Evolutionary conservation across 2,888 invertebrate genomes (phyloP).

Genomic region (Ferrisia virgata): DNA sequence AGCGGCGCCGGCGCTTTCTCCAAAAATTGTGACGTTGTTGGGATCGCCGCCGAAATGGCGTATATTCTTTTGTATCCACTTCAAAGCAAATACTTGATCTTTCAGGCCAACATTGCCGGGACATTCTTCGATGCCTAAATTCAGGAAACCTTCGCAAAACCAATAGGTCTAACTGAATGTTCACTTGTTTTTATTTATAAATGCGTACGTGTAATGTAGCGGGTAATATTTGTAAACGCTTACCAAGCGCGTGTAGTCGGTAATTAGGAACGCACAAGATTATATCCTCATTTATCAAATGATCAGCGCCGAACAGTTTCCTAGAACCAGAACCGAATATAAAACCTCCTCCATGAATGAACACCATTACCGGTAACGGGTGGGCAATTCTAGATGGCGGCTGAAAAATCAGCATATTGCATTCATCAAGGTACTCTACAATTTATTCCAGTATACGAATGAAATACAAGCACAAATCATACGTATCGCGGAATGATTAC

Average conservation of each 20-base stretch:
- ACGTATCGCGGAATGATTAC: background rate
- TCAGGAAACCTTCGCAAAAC: slow-evolving; percentile 88
- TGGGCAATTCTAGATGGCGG: background rate
- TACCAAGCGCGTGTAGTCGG: slow-evolving; percentile 80
- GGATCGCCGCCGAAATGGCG: slow-evolving; percentile 84
- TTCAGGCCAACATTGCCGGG: slow-evolving; percentile 93
- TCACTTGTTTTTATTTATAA: too few relatives aligned
- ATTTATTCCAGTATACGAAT: too few relatives aligned
- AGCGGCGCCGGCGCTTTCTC: slow-evolving; percentile 94
- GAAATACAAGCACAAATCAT: too few relatives aligned
- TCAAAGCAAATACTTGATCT: slow-evolving; percentile 87
- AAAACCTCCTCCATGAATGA: slow-evolving; percentile 92
- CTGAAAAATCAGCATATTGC: background rate
- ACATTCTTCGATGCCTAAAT: slow-evolving; percentile 79
- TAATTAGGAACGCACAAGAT: slow-evolving; percentile 92
- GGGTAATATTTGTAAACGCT: slow-evolving; percentile 84
- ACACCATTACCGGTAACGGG: slow-evolving; percentile 76
- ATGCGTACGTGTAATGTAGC: too few relatives aligned
- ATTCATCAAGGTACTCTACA: background rate
- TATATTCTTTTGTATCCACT: slow-evolving; percentile 82
- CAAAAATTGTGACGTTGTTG: slow-evolving; percentile 85
- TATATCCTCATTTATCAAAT: slow-evolving; percentile 54
- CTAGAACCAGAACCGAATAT: slow-evolving; percentile 71
- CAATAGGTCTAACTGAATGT: too few relatives aligned
- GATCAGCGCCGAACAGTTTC: background rate